Conservation (phyloP, 2,797 vertebrate genomes). For the Smutsia gigantea region DNA sequence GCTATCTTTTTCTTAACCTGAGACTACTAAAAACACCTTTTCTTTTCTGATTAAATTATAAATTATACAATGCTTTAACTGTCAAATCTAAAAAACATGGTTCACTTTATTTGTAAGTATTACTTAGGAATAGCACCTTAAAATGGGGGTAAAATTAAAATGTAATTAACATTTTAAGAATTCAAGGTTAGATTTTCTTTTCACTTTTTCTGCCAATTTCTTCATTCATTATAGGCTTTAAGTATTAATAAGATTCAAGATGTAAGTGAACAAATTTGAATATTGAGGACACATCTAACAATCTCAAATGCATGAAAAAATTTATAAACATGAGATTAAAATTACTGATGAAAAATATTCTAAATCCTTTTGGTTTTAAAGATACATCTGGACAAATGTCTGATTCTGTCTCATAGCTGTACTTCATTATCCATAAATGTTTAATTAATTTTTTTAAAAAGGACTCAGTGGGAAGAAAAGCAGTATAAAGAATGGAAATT, state of each 20-base stretch:
- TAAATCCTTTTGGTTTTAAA: conserved; percentile 5
- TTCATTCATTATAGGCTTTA: background rate
- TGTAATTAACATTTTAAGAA: conserved; percentile 29
- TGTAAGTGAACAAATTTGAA: conserved; percentile 51
- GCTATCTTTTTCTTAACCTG: background rate
- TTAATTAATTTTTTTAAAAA: background rate
- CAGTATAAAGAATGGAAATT: background rate
- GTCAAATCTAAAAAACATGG: background rate
- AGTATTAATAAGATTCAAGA: conserved; percentile 33
- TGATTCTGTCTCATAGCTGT: background rate
- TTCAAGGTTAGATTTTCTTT: background rate
- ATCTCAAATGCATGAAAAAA: conserved; percentile 9
- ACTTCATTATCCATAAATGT: background rate
- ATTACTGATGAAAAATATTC: background rate
- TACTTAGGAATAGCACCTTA: background rate
- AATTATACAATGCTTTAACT: background rate
- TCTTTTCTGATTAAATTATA: background rate
- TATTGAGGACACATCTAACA: background rate
- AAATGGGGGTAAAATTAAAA: background rate
- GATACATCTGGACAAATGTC: background rate
- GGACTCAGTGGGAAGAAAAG: background rate
- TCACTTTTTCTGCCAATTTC: background rate
- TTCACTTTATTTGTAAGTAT: background rate
- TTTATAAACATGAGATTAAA: conserved; percentile 36
- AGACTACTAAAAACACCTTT: background rate